Percentiles rank a stretch among this genome's conserved stretches.
phyloP scores from a whole-genome alignment of 2,113 vertebrate genomes.

The Romanogobio albipinnatus region DNA sequence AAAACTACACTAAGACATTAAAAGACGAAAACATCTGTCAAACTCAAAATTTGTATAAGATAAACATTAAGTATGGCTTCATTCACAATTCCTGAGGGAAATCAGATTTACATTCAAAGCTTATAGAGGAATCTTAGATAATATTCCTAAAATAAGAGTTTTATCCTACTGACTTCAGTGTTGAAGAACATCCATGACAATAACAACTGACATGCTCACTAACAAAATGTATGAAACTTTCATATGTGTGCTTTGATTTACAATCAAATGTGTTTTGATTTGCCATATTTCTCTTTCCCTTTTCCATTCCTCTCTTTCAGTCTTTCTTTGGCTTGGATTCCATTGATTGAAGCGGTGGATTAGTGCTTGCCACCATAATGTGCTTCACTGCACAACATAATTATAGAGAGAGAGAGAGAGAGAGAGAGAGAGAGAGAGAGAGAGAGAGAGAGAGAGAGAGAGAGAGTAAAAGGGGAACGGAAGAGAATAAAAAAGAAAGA shows the following conservation, averaged over 20 bases:
- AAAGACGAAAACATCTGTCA: constrained; percentile 17
- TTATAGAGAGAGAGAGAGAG: constrained; percentile 26
- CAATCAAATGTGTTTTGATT: background rate
- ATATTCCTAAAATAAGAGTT: constrained; percentile 16
- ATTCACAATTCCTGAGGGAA: constrained; percentile 50
- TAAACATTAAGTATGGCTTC: constrained; percentile 38
- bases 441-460: background rate
- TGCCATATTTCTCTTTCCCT: background rate
- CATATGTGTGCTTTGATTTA: background rate
- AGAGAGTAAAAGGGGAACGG: constrained; percentile 29
- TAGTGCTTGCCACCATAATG: constrained; percentile 21
- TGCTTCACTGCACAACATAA: constrained; percentile 49
- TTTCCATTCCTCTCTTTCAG: background rate
- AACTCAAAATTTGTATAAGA: background rate
- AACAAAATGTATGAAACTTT: constrained; percentile 22
- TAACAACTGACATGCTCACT: background rate
- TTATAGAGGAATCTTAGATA: constrained; percentile 9
- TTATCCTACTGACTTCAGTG: background rate
- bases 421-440: background rate
- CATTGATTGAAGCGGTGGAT: constrained; percentile 39
- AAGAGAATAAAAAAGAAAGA: constrained; percentile 22
- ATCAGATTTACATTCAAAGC: constrained; percentile 39
- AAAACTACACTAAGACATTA: constrained; percentile 25
- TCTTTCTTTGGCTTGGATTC: constrained; percentile 22
- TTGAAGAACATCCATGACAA: constrained; percentile 5